Conservation (phyloP, 2,797 vertebrate genomes). For the Pangasius krempfi region DNA sequence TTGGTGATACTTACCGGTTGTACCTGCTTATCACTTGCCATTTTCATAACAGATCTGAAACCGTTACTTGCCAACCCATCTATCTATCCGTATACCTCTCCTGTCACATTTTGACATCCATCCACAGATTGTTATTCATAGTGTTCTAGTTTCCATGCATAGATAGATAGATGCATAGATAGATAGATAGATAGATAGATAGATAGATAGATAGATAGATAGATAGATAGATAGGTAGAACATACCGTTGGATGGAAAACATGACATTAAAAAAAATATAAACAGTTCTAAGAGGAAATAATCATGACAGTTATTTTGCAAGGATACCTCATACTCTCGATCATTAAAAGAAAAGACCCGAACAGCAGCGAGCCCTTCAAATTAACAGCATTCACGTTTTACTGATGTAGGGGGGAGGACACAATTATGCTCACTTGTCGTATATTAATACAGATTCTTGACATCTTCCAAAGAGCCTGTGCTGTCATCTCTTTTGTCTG, state of each 20-base stretch:
- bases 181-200: constrained; percentile 1
- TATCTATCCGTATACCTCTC: constrained; percentile 20
- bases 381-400: constrained; percentile 81
- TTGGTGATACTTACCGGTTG: constrained; percentile 6
- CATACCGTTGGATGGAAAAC: neutral
- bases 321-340: constrained; percentile 69
- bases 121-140: neutral
- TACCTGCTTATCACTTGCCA: constrained; percentile 22
- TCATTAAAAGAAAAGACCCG: constrained; percentile 69
- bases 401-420: constrained; percentile 83
- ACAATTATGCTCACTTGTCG: constrained; percentile 99
- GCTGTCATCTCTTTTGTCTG: constrained; percentile 99
- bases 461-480: constrained; percentile 99
- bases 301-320: constrained; percentile 73
- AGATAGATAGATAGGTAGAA: neutral
- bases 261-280: constrained; percentile 46
- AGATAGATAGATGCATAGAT: neutral
- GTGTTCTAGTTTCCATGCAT: neutral
- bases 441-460: constrained; percentile 99
- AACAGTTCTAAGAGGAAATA: constrained; percentile 69
- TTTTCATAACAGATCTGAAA: constrained; percentile 34
- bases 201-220: neutral
- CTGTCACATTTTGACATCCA: neutral
- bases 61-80: constrained; percentile 32
- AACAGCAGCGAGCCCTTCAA: constrained; percentile 67